Conservation (phyloP, 1,140 invertebrate species). For the Leptonema lineaticorne region DNA sequence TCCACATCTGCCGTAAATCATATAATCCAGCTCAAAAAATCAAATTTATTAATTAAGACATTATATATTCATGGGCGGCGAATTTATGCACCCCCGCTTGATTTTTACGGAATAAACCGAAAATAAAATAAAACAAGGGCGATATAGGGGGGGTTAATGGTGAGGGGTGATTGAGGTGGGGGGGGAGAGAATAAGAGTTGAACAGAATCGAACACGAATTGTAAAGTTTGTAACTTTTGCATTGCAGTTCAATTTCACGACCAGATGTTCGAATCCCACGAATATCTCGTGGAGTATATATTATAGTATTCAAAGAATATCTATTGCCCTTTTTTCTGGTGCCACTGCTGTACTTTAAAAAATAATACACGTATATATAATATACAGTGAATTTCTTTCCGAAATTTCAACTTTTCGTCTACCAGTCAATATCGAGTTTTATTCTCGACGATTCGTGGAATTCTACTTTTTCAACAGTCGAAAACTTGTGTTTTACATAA, state of each 20-base stretch:
- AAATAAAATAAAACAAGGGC: not conserved
- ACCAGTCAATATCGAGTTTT: not conserved
- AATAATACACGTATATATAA: too few relatives aligned
- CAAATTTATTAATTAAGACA: not conserved
- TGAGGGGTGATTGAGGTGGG: too few relatives aligned
- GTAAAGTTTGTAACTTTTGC: not conserved
- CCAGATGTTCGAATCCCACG: constrained; percentile 10
- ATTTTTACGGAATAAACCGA: not conserved
- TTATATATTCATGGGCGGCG: not conserved
- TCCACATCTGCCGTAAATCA: too few relatives aligned
- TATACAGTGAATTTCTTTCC: too few relatives aligned
- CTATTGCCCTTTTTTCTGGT: too few relatives aligned
- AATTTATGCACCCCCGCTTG: not conserved
- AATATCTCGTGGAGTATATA: too few relatives aligned
- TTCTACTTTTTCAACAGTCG: not conserved
- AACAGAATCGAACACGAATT: not conserved
- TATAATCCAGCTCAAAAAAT: too few relatives aligned
- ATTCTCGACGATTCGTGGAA: not conserved
- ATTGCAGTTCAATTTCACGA: not conserved
- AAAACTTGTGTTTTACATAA: too few relatives aligned
- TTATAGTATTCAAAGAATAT: too few relatives aligned
- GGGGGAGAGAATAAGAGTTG: too few relatives aligned
- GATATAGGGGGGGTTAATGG: not conserved
- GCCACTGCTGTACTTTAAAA: too few relatives aligned
- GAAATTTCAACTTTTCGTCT: too few relatives aligned